Conservation (phyloP, 2,113 vertebrate species). For the Bolborhynchus lineola region DNA sequence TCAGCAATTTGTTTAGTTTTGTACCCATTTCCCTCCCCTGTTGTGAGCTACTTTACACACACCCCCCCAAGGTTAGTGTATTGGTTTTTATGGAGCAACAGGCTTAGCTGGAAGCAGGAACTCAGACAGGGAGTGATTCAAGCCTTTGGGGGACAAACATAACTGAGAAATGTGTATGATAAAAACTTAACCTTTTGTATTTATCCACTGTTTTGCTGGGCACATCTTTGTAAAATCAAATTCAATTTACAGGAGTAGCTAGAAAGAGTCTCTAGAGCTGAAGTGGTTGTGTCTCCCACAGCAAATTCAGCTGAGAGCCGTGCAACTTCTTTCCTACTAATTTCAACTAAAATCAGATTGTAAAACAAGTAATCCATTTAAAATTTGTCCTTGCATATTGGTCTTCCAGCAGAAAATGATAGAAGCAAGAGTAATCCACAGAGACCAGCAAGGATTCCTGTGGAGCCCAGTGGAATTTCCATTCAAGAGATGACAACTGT, state of each 20-base stretch:
- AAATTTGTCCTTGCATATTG: background rate
- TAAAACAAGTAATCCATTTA: slow-evolving; percentile 1
- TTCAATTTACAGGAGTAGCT: background rate
- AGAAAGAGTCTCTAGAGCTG: background rate
- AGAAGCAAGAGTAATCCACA: background rate
- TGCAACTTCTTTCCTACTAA: background rate
- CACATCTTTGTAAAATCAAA: background rate
- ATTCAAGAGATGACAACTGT: background rate
- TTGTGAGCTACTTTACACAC: background rate
- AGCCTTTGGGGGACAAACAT: background rate
- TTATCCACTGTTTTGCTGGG: background rate
- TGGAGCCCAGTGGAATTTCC: background rate
- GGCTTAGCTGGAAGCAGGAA: background rate
- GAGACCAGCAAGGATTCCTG: background rate
- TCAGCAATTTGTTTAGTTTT: background rate
- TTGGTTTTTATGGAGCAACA: background rate
- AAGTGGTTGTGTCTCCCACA: background rate
- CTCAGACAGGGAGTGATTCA: background rate
- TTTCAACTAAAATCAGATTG: slow-evolving; percentile 3
- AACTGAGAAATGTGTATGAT: background rate
- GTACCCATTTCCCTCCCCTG: background rate
- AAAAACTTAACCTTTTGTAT: background rate
- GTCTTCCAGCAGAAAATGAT: background rate
- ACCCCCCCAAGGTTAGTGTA: background rate
- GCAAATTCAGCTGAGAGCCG: background rate